Conservation (phyloP, 2,113 vertebrate genomes). For the Chauna torquata region DNA sequence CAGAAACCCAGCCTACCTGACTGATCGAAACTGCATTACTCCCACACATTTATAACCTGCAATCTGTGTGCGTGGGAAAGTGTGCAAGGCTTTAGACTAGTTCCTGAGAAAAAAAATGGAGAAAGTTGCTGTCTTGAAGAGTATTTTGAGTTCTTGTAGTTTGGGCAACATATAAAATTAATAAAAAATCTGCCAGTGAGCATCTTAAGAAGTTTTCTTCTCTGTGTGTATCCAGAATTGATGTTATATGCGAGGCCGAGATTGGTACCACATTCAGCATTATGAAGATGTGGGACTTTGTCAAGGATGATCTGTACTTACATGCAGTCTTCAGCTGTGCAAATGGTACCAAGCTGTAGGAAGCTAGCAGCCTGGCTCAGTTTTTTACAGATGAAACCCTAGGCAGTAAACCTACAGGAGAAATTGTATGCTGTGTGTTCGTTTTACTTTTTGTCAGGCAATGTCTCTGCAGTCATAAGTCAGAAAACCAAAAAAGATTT, state of each 20-base stretch:
- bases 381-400: neutral
- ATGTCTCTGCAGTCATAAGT: neutral
- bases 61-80: slow-evolving; percentile 72
- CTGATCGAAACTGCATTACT: slow-evolving; percentile 74
- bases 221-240: neutral
- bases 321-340: neutral
- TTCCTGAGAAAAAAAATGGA: neutral
- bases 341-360: neutral
- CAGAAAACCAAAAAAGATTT: neutral
- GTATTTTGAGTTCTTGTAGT: neutral
- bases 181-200: neutral
- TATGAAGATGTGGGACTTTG: neutral
- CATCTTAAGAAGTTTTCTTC: neutral
- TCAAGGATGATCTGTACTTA: neutral
- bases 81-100: slow-evolving; percentile 24
- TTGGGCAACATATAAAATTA: neutral
- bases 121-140: neutral
- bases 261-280: neutral
- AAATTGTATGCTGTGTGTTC: neutral
- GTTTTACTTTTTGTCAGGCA: neutral
- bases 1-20: slow-evolving; percentile 76
- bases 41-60: slow-evolving; percentile 67
- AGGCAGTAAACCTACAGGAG: neutral
- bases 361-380: neutral
- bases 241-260: neutral